Percentiles rank a stretch among this genome's conserved stretches.
These are phyloP conservation scores for Brenthis daphne DNA, from an alignment of 2,888 invertebrate species.

Conservation along the genomic window DNA sequence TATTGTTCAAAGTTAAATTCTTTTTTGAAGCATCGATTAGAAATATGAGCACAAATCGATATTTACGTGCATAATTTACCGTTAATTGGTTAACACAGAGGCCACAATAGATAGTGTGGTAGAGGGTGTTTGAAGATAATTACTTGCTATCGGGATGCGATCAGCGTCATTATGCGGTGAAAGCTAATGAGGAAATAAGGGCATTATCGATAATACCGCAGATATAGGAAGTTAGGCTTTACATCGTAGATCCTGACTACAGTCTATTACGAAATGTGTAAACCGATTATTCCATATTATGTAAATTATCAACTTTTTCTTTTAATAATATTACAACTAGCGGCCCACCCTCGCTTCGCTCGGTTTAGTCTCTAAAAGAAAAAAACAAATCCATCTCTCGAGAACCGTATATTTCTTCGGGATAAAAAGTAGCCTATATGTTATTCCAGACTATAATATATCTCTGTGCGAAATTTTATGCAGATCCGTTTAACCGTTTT, in stretches of 20 bases:
- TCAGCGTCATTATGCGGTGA: constrained; percentile 23
- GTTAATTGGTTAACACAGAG: constrained; percentile 2
- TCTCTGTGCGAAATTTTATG: no score
- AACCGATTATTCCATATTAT: neutral
- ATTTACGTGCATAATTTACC: neutral
- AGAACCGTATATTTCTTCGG: no score
- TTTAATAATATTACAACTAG: no score
- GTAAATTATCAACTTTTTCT: no score
- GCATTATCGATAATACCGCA: constrained; percentile 19
- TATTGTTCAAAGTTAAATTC: no score
- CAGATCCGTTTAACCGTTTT: no score
- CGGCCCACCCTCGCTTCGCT: no score
- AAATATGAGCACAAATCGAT: neutral
- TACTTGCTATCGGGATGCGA: constrained; percentile 21
- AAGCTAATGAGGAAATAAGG: constrained; percentile 26
- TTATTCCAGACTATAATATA: no score
- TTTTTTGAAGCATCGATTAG: neutral
- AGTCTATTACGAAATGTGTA: neutral
- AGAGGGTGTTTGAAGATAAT: constrained; percentile 21
- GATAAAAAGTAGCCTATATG: no score
- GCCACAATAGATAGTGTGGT: constrained; percentile 5
- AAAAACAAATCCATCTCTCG: no score
- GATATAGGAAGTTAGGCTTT: constrained; percentile 13
- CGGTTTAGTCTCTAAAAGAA: no score
- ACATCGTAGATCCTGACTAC: neutral